Percentiles rank a stretch among this genome's conserved stretches.
Evolutionary conservation across 2,797 vertebrate genomes (phyloP).

Genomic region (Psittacula derbiana): DNA sequence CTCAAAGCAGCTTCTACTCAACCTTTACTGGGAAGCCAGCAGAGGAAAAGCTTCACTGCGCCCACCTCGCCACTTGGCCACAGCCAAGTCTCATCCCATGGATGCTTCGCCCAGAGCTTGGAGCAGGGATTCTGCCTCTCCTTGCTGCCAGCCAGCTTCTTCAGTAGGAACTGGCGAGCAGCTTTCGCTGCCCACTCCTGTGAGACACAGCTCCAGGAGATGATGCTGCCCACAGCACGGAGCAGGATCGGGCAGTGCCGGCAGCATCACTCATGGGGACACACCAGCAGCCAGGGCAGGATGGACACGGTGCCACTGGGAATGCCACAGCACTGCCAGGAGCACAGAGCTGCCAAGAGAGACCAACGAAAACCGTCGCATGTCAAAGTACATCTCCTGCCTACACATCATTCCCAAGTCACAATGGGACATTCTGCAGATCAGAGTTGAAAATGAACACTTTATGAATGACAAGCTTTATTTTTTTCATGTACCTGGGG

Average conservation of each 20-base stretch:
- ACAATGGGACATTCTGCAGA: slow-evolving; percentile 6
- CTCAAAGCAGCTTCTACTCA: not conserved
- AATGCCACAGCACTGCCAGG: not conserved
- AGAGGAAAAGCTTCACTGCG: not conserved
- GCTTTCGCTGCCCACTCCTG: not conserved
- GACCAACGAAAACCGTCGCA: not conserved
- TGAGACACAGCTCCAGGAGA: not conserved
- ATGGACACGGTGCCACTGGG: not conserved
- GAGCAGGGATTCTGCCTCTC: not conserved
- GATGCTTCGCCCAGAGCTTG: not conserved
- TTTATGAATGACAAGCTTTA: not conserved
- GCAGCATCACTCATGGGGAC: not conserved
- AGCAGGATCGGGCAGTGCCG: fast-evolving
- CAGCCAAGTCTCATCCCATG: not conserved
- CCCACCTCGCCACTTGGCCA: not conserved
- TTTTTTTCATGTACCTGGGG: not conserved
- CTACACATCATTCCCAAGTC: slow-evolving; percentile 21
- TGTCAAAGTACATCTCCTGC: not conserved
- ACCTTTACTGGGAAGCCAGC: not conserved
- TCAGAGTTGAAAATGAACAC: not conserved
- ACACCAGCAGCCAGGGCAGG: not conserved
- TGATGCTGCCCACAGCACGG: not conserved
- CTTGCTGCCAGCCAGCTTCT: not conserved
- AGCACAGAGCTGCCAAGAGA: not conserved
- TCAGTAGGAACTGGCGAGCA: not conserved